Conservation (phyloP, 2,797 vertebrate species). For the Myotis planiceps region DNA sequence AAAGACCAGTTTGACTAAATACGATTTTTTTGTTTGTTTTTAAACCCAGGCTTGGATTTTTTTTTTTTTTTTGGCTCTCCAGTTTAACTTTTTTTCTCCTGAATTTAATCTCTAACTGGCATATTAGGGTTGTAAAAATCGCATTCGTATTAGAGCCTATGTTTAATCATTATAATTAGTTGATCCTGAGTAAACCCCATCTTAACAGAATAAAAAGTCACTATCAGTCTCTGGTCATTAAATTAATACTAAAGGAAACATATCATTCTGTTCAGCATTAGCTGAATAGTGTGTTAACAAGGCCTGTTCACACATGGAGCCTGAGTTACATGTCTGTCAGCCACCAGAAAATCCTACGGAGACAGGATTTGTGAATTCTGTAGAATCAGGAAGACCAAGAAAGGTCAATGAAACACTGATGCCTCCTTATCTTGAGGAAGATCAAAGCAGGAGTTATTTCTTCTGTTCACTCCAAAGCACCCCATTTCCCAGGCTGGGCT, state of each 20-base stretch:
- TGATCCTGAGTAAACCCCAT: constrained; percentile 47
- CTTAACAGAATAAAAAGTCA: constrained; percentile 54
- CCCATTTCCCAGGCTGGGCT: constrained; percentile 9
- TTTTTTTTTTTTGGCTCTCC: constrained; percentile 14
- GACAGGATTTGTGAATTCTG: constrained; percentile 71
- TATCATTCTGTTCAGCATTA: constrained; percentile 62
- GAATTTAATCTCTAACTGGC: constrained; percentile 58
- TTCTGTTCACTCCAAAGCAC: constrained; percentile 42
- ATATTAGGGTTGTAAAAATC: constrained; percentile 30
- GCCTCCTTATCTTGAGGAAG: constrained; percentile 45
- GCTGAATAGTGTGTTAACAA: constrained; percentile 63
- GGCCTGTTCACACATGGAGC: constrained; percentile 54
- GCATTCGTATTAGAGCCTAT: constrained; percentile 22
- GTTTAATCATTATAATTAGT: constrained; percentile 54
- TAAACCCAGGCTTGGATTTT: constrained; percentile 2
- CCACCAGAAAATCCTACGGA: constrained; percentile 50
- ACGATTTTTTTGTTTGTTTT: constrained; percentile 15
- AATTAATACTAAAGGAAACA: constrained; percentile 56
- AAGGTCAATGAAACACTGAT: constrained; percentile 65
- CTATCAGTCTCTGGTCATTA: constrained; percentile 43
- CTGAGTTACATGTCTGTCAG: constrained; percentile 68
- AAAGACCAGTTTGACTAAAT: constrained; percentile 38
- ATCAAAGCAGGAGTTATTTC: constrained; percentile 70
- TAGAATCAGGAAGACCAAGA: constrained; percentile 59
- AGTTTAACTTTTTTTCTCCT: not conserved